Evolutionary conservation across 30 jellyfish, hydroid and myxozoan genomes (phyloP), one percentile per base, ranked within the genome.

Genomic region (Cassiopea andromeda): DNA sequence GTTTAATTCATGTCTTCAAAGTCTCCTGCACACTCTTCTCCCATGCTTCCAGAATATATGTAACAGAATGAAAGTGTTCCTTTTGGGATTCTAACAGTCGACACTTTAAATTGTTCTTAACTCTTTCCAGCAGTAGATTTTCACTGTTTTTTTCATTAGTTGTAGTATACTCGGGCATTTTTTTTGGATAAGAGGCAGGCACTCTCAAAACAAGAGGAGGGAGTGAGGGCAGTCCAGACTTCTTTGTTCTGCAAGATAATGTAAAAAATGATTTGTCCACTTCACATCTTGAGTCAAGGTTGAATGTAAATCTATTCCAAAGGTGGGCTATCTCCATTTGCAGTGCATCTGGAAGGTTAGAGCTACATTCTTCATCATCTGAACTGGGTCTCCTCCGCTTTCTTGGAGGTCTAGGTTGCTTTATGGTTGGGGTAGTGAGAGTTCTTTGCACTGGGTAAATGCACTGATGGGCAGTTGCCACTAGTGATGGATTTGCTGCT

Each of bases 261-360:
- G 90, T 78, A 68, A 61, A 60, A 66, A 77, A 69, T 8, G 87
- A 75, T n/a, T 69, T 87, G 80, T 78, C 90, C 50, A 87, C 17
- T 48, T 69, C 67, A 14, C 84, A 70, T 48, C 50, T 38, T 54
- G 82, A 48, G 54, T 83, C 91, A 49, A 83, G 59, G 57, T 83
- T 82, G 60, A 87, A 87, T 3, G 85, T 59, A 77, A 82, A 90
- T 69, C 90, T 82, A n/a, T 77, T 70, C 93, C 97, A 90, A 14
- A 90, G 83, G 54, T 90, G 97, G 18, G 97, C 97, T 17, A 90
- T 83, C 60, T 90, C 97, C 91, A 80, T 73, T 38, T 90, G 97
- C 82, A 90, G 48, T 74, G 97, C 89, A 58, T 81, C 85, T 14
- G 97, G 97, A 7, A 90, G 85, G 46, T 16, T 60, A 10, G 93